A percentile compares a stretch with the other conserved stretches of the same genome.
phyloP scores from a whole-genome alignment of 53 echinoderm and acorn worm species.

The Astropecten irregularis region DNA sequence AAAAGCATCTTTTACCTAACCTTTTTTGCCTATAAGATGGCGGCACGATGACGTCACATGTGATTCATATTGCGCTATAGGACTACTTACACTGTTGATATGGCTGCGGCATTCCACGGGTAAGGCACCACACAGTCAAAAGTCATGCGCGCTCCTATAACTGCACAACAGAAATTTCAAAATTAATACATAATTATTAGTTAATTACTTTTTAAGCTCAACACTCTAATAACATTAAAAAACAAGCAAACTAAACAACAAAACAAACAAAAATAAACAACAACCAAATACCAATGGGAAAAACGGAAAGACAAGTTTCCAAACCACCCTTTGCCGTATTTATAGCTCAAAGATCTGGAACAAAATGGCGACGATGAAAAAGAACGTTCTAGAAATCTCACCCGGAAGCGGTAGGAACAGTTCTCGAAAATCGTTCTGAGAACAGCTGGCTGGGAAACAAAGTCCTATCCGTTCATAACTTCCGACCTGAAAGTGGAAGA shows the following conservation, averaged over 20 bases:
- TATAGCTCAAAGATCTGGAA: too few relatives aligned
- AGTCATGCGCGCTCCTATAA: background rate
- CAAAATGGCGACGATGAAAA: too few relatives aligned
- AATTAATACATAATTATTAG: background rate
- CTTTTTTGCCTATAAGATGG: too few relatives aligned
- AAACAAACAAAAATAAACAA: background rate
- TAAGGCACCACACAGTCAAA: background rate
- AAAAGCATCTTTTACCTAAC: too few relatives aligned
- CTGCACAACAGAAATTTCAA: background rate
- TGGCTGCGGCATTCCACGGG: background rate
- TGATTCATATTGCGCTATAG: too few relatives aligned
- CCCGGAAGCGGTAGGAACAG: background rate
- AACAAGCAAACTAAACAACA: background rate
- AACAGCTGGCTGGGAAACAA: conserved; percentile 12
- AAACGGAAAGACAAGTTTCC: background rate
- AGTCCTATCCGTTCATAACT: background rate
- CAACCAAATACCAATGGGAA: background rate
- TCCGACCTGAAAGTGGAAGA: background rate
- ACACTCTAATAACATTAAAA: background rate
- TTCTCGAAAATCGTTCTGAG: background rate
- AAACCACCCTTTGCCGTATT: too few relatives aligned
- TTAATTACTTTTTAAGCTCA: too few relatives aligned
- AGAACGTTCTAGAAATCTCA: background rate
- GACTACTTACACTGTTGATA: conserved; percentile 3
- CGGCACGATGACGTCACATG: too few relatives aligned